Percentiles rank a stretch among this genome's conserved stretches.
phyloP scores from a whole-genome alignment of 2,797 vertebrate species.

The Decapterus maruadsi region DNA sequence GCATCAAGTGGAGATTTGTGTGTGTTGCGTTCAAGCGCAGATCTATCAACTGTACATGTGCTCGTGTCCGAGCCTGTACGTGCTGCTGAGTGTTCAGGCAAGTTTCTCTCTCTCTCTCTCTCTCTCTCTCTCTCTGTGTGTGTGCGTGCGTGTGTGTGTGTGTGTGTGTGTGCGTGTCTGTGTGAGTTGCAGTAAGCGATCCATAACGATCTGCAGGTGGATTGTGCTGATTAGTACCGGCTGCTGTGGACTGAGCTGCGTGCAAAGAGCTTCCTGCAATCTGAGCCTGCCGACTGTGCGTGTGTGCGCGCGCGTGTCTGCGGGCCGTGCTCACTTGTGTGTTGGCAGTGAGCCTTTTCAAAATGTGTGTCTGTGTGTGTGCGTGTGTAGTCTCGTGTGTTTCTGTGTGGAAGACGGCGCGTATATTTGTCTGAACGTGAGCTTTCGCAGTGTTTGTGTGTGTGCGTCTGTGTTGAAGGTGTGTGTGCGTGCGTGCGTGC shows the following conservation, averaged over 20 bases:
- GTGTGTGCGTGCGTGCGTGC: slow-evolving; percentile 36
- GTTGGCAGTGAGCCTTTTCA: slow-evolving; percentile 60
- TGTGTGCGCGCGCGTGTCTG: slow-evolving; percentile 27
- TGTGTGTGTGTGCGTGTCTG: slow-evolving; percentile 10
- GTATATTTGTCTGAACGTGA: slow-evolving; percentile 50
- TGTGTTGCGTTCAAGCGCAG: slow-evolving; percentile 3
- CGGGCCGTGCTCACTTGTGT: slow-evolving; percentile 26
- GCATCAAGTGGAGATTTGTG: background rate
- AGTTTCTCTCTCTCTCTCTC: no score
- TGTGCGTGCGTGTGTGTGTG: background rate
- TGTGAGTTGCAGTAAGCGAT: slow-evolving; percentile 82
- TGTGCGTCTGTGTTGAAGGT: slow-evolving; percentile 25
- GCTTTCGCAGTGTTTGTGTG: slow-evolving; percentile 1
- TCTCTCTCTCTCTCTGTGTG: no score
- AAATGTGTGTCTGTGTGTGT: slow-evolving; percentile 59
- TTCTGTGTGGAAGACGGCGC: slow-evolving; percentile 59
- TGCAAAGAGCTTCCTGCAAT: slow-evolving; percentile 89
- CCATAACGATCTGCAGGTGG: slow-evolving; percentile 89
- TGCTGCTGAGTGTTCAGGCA: slow-evolving; percentile 39
- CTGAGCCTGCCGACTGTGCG: slow-evolving; percentile 73
- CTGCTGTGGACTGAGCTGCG: slow-evolving; percentile 87
- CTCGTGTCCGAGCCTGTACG: slow-evolving; percentile 32
- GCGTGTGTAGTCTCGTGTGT: slow-evolving; percentile 4
- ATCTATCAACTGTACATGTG: slow-evolving; percentile 51
- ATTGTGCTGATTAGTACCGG: slow-evolving; percentile 88